Evolutionary conservation across 2,797 vertebrate species (phyloP).

Genomic region (Mycteria americana): DNA sequence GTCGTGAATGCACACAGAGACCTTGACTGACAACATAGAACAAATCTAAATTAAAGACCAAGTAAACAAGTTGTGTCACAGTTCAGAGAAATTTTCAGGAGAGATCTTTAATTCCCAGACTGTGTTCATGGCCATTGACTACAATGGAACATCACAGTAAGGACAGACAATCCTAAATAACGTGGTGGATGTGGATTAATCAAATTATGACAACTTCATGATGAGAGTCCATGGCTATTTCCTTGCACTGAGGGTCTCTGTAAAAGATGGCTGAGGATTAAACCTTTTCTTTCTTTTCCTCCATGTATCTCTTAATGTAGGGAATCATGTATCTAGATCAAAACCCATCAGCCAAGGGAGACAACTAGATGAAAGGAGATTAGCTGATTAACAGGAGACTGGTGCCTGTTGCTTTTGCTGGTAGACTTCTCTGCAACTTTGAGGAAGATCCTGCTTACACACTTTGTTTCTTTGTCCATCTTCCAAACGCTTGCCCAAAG

Average conservation of each 20-base stretch:
- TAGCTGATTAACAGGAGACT: background rate
- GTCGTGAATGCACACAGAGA: background rate
- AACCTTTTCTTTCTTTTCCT: background rate
- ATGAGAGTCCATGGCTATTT: background rate
- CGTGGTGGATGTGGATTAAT: background rate
- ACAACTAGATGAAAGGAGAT: background rate
- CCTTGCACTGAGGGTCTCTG: background rate
- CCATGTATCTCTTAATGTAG: background rate
- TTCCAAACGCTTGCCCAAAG: background rate
- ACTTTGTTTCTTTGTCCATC: background rate
- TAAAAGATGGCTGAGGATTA: background rate
- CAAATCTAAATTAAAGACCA: background rate
- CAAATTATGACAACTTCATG: background rate
- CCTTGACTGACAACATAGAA: background rate
- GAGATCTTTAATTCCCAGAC: background rate
- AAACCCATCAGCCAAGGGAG: background rate
- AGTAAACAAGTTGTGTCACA: background rate
- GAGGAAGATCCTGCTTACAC: background rate
- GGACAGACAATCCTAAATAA: background rate
- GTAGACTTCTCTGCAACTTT: background rate
- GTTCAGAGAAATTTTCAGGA: background rate
- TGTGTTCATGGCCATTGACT: background rate
- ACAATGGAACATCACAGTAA: background rate
- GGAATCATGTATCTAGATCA: background rate
- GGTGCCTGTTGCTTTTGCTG: background rate